Percentiles rank a stretch among this genome's conserved stretches.
These are phyloP conservation scores for Drosophila austrosaltans DNA, from an alignment of 2,888 invertebrate genomes.

Conservation along the genomic window DNA sequence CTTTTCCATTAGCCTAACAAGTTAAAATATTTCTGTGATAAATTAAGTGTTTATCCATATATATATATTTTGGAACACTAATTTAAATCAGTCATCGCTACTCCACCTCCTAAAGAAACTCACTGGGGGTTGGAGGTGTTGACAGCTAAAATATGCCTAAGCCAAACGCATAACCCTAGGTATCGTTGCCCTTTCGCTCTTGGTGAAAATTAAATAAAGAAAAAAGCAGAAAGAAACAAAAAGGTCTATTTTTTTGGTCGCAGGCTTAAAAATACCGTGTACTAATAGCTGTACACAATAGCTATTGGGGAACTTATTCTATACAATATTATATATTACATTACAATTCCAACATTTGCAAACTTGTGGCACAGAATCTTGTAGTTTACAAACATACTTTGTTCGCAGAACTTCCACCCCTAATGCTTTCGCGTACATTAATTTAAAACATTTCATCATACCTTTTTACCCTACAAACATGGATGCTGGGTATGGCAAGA, in stretches of 20 bases:
- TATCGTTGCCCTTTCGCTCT: constrained; percentile 65
- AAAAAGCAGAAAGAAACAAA: constrained; percentile 17
- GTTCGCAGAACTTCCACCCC: too few species aligned
- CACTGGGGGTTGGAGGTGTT: constrained; percentile 53
- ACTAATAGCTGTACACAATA: not conserved
- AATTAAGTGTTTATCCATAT: constrained; percentile 81
- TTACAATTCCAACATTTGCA: too few species aligned
- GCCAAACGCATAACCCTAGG: constrained; percentile 39
- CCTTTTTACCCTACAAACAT: not conserved
- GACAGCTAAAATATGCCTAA: constrained; percentile 73
- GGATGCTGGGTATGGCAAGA: not conserved
- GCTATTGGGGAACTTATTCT: too few species aligned
- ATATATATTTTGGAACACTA: constrained; percentile 47
- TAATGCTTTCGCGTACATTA: not conserved
- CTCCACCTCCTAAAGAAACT: constrained; percentile 8
- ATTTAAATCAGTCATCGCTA: constrained; percentile 65
- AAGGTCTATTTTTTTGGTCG: too few species aligned
- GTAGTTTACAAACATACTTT: too few species aligned
- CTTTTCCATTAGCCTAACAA: constrained; percentile 77
- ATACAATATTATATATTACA: too few species aligned
- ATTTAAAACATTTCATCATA: not conserved
- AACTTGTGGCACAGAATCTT: constrained; percentile 19
- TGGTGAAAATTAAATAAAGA: constrained; percentile 21
- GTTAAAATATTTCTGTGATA: constrained; percentile 73
- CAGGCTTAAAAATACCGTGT: not conserved